phyloP scores from a whole-genome alignment of 1,140 invertebrate genomes.

The Drosophila ficusphila region DNA sequence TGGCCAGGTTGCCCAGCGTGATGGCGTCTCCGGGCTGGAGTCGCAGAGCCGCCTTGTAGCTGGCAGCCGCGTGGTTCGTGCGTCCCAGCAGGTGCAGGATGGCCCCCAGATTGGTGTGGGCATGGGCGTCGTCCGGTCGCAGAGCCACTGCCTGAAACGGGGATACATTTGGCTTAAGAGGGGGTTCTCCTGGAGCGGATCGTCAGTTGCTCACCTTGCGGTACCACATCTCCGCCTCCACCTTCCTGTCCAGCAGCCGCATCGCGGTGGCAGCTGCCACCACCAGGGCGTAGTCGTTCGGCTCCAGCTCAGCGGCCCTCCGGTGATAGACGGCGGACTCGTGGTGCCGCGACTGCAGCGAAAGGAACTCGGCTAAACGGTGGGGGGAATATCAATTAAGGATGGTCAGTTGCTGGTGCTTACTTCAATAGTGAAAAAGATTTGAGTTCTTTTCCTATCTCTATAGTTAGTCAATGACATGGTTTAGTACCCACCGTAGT shows the following conservation, averaged over 20 bases:
- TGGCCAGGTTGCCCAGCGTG: constrained; percentile 94
- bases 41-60: constrained; percentile 92
- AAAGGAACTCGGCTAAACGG: constrained; percentile 92
- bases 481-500: constrained; percentile 91
- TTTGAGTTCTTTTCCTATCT: too few species aligned
- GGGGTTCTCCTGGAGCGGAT: background rate
- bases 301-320: constrained; percentile 89
- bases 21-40: constrained; percentile 94
- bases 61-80: constrained; percentile 92
- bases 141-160: constrained; percentile 69
- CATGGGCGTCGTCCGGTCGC: constrained; percentile 88
- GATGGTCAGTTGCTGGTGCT: too few species aligned
- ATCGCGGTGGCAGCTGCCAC: constrained; percentile 94
- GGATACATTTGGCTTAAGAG: background rate
- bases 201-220: constrained; percentile 86
- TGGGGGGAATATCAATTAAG: too few species aligned
- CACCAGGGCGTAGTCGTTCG: constrained; percentile 92
- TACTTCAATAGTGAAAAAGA: too few species aligned
- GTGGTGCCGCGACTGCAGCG: constrained; percentile 89
- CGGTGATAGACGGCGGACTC: constrained; percentile 93
- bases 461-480: too few species aligned
- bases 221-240: constrained; percentile 94
- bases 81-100: constrained; percentile 97
- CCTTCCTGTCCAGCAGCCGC: constrained; percentile 90
- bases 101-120: constrained; percentile 96